Conservation (phyloP, 2,888 invertebrate species). For the Drosophila recens region DNA sequence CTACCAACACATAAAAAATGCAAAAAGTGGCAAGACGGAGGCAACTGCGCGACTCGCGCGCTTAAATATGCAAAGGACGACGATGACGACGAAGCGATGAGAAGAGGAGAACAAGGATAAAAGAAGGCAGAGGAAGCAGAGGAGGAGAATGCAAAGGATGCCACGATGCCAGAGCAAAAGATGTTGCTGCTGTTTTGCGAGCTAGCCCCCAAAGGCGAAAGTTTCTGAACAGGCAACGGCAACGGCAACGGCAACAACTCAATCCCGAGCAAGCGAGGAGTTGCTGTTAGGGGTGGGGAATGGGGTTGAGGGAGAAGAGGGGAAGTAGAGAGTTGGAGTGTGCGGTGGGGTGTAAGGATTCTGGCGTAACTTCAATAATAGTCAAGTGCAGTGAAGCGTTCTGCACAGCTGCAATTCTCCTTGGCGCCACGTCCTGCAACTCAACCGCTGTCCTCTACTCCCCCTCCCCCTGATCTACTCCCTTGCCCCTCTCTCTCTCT, state of each 20-base stretch:
- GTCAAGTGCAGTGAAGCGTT: constrained; percentile 82
- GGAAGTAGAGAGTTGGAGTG: neutral
- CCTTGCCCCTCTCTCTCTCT: neutral
- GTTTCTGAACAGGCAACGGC: constrained; percentile 58
- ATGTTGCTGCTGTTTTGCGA: constrained; percentile 60
- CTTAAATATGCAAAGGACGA: constrained; percentile 81
- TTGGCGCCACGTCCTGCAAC: constrained; percentile 35
- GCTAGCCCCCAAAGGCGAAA: constrained; percentile 70
- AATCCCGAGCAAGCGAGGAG: constrained; percentile 39
- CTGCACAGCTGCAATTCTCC: constrained; percentile 69
- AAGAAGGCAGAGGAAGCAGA: neutral
- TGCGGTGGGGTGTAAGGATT: constrained; percentile 41
- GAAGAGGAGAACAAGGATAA: neutral
- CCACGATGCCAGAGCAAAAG: constrained; percentile 67
- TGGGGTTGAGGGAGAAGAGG: neutral
- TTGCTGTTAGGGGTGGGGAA: neutral
- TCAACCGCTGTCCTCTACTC: constrained; percentile 22
- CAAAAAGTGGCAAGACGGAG: constrained; percentile 69
- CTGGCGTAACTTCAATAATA: constrained; percentile 76
- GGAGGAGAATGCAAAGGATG: constrained; percentile 29
- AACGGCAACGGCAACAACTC: constrained; percentile 56
- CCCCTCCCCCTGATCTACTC: neutral
- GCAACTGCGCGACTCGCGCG: constrained; percentile 66
- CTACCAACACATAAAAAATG: constrained; percentile 85
- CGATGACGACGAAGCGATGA: constrained; percentile 36